phyloP scores from a whole-genome alignment of 2,888 invertebrate species.

The Apamea epomidion region DNA sequence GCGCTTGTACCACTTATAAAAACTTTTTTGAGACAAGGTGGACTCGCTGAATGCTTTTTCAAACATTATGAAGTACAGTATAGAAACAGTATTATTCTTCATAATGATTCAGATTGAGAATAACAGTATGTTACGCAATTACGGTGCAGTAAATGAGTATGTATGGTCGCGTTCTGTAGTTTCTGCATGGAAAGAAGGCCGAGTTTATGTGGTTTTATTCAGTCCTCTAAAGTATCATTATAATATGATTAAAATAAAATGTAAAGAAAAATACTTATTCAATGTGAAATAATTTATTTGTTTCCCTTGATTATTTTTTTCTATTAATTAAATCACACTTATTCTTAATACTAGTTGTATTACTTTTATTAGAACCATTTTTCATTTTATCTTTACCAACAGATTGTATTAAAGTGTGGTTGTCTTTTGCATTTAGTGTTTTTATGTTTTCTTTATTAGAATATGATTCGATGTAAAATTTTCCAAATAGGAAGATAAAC shows the following conservation, averaged over 20 bases:
- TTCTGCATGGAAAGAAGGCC: no score
- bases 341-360: background rate
- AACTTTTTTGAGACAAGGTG: no score
- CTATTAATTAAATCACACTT: background rate
- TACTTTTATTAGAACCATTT: background rate
- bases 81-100: no score
- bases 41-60: no score
- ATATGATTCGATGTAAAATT: constrained; percentile 71
- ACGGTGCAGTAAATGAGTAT: background rate
- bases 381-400: background rate
- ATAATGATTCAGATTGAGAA: no score
- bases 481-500: constrained; percentile 68
- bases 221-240: background rate
- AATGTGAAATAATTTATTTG: constrained; percentile 5
- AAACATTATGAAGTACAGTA: no score
- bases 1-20: no score
- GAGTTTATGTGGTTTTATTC: background rate
- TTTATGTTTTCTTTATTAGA: constrained; percentile 24
- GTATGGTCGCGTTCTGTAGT: background rate
- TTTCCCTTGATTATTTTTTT: background rate
- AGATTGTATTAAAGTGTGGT: background rate
- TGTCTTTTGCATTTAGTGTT: background rate
- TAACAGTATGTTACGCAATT: no score
- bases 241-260: background rate
- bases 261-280: background rate